Conservation (phyloP, 2,113 vertebrate species). For the Percina caprodes region DNA sequence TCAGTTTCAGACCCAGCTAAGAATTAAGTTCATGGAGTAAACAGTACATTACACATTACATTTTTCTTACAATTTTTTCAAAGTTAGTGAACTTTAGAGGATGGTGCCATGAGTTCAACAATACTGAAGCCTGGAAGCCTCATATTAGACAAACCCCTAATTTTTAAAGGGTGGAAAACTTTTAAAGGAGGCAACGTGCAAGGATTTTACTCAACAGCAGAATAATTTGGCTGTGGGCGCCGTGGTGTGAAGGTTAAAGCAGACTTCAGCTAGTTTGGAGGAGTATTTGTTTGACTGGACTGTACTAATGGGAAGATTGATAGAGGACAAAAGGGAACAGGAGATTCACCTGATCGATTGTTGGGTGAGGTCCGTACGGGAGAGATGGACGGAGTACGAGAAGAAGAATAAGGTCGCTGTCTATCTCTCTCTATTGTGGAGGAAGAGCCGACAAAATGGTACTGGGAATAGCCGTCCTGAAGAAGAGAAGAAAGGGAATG, state of each 20-base stretch:
- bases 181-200: slow-evolving; percentile 21
- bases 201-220: slow-evolving; percentile 43
- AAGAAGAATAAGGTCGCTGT: slow-evolving; percentile 97
- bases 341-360: slow-evolving; percentile 94
- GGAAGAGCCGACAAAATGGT: slow-evolving; percentile 97
- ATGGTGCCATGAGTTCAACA: slow-evolving; percentile 14
- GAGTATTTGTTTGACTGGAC: slow-evolving; percentile 41
- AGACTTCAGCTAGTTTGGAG: slow-evolving; percentile 20
- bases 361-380: slow-evolving; percentile 97
- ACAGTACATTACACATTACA: background rate
- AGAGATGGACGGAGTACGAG: slow-evolving; percentile 98
- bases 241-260: slow-evolving; percentile 64
- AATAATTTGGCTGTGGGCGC: slow-evolving; percentile 36
- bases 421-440: slow-evolving; percentile 98
- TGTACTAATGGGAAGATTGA: slow-evolving; percentile 43
- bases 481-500: slow-evolving; percentile 26
- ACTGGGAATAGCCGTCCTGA: slow-evolving; percentile 98
- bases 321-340: slow-evolving; percentile 37
- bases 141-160: slow-evolving; percentile 27
- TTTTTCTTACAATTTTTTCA: background rate
- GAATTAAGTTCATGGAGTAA: background rate
- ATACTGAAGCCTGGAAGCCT: slow-evolving; percentile 8
- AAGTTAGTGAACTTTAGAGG: background rate
- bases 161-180: slow-evolving; percentile 25
- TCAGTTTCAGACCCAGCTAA: background rate